phyloP scores from a whole-genome alignment of 2,797 vertebrate species.

The Micropoecilia bifurca region DNA sequence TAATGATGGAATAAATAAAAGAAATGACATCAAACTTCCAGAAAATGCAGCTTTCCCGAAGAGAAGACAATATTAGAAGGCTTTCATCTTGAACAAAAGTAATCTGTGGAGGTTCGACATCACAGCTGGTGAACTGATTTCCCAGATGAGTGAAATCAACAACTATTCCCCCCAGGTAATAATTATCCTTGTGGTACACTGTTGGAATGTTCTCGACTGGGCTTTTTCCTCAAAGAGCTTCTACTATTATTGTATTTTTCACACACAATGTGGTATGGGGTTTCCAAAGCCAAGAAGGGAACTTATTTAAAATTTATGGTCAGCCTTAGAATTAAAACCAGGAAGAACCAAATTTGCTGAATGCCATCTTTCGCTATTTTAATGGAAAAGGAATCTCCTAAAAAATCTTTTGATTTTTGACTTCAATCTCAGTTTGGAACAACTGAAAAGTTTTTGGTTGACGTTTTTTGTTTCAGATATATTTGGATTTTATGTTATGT shows the following conservation, averaged over 20 bases:
- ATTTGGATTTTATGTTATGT: not conserved
- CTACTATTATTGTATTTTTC: not conserved
- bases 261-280: not conserved
- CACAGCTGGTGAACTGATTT: slow-evolving; percentile 19
- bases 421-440: not conserved
- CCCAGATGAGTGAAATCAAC: slow-evolving; percentile 7
- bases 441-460: not conserved
- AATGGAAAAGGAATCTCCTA: not conserved
- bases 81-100: slow-evolving; percentile 1
- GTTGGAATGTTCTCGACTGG: not conserved
- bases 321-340: not conserved
- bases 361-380: not conserved
- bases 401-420: not conserved
- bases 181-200: slow-evolving; percentile 11
- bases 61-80: not conserved
- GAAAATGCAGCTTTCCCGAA: not conserved
- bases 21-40: not conserved
- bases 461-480: not conserved
- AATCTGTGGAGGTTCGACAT: slow-evolving; percentile 6
- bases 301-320: not conserved
- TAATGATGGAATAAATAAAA: not conserved
- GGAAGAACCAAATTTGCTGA: not conserved
- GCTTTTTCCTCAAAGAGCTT: not conserved
- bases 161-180: not conserved
- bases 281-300: not conserved